These are phyloP conservation scores for Drosophila baimaii DNA, from an alignment of 1,140 invertebrate genomes.

Conservation along the genomic window DNA sequence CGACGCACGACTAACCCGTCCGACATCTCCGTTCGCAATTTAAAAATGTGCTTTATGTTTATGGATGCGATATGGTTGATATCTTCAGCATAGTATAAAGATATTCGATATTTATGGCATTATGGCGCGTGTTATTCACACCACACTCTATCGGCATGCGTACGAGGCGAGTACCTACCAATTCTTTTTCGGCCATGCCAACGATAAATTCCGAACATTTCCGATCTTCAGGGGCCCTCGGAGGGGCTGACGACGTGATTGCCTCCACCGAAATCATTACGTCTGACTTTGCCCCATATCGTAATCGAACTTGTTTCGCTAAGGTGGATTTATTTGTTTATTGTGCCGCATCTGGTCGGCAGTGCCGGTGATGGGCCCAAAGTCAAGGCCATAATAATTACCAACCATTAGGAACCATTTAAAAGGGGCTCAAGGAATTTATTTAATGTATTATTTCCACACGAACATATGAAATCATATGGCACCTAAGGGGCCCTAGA, in stretches of 20 bases:
- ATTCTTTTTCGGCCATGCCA: slow-evolving; percentile 12
- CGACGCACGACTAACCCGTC: slow-evolving; percentile 21
- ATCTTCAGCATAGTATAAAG: slow-evolving; percentile 55
- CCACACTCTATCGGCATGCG: slow-evolving; percentile 17
- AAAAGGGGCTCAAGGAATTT: not conserved
- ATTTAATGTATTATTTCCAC: too few species aligned
- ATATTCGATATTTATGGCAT: slow-evolving; percentile 52
- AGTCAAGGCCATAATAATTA: slow-evolving; percentile 13
- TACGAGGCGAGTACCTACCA: slow-evolving; percentile 3
- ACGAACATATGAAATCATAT: not conserved
- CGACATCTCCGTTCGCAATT: slow-evolving; percentile 16
- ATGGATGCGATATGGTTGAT: slow-evolving; percentile 35
- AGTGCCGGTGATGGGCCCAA: slow-evolving; percentile 4
- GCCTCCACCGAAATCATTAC: slow-evolving; percentile 33
- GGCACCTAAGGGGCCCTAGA: not conserved
- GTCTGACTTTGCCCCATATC: slow-evolving; percentile 39
- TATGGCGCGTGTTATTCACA: slow-evolving; percentile 28
- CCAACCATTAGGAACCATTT: not conserved
- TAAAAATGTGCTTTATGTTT: slow-evolving; percentile 23
- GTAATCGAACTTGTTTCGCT: slow-evolving; percentile 17
- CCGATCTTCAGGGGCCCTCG: slow-evolving; percentile 16
- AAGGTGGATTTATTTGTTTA: slow-evolving; percentile 45
- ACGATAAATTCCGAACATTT: slow-evolving; percentile 20
- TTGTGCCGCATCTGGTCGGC: slow-evolving; percentile 31
- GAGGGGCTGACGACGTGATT: slow-evolving; percentile 19